Base-by-base conservation (phyloP, 1,140 invertebrate genomes). In the Apis cerana region DNA sequence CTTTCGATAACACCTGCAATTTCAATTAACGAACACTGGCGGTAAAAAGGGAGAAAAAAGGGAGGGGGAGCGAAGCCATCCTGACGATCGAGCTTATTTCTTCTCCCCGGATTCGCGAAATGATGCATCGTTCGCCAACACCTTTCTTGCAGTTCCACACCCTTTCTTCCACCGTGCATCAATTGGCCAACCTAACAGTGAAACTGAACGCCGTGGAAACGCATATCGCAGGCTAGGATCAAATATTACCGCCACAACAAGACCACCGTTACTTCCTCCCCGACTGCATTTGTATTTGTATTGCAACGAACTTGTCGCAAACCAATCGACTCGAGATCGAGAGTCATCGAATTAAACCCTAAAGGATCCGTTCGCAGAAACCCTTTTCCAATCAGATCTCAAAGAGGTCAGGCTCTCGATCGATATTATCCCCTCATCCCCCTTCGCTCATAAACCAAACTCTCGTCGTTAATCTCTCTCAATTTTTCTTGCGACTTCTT, bases 351-450 rank as follows among this genome's bases (percentile, higher is more conserved):
- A 27, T 27, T 1, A 27, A 1, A 27, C 1, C 27, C n/a, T 27
- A 33, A 33, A 33, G 33, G 33, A 27, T 27, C 27, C 1, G 1
- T 27, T 27, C 27, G 1, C 27, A 27, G 27, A 27, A 27, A 33
- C 33, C 33, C 33, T 33, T 33, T 2, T 27, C 27, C 27, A 3
- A 33, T 33, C 33, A 33, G 2, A n/a, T n/a, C n/a, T n/a, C n/a
- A 33, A 33, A 2, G 2, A 33, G 33, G 0, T 3, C 3, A 27
- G 27, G 33, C 0, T 33, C n/a, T 75, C 80, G 80, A 82, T 82
- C 80, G 80, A 82, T 27, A 27, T 59, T 69, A 76, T 69, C 72
- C 33, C 27, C 68, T 75, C 80, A 64, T 82, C n/a, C n/a, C 80
- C 56, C 56, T 58, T 76, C 80, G 59, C 76, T 82, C 56, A 69